Evolutionary conservation across 2,888 invertebrate species (phyloP).

Genomic region (Seladonia tumulorum): DNA sequence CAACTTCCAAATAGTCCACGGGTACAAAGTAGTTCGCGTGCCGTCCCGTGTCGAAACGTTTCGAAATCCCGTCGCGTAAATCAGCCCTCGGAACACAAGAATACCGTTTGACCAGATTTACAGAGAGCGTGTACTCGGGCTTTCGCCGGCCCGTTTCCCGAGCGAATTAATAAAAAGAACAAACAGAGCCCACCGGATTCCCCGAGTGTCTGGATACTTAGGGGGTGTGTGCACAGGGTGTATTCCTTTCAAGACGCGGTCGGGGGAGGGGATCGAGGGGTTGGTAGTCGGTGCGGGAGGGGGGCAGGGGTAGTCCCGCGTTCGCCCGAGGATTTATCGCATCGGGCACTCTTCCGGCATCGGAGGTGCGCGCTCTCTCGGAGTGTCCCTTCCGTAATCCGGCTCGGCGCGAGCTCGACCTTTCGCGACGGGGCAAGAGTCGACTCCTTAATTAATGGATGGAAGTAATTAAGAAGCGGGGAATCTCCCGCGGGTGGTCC

Average conservation of each 20-base stretch:
- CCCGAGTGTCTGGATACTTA: not conserved
- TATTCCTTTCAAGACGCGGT: conserved; percentile 3
- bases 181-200: not conserved
- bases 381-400: not conserved
- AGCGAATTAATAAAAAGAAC: conserved; percentile 4
- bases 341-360: conserved; percentile 17
- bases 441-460: conserved; percentile 72
- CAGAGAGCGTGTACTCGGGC: not conserved
- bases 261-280: not conserved
- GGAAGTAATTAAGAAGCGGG: conserved; percentile 69
- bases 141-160: not conserved
- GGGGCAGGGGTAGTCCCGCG: not conserved
- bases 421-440: conserved; percentile 35
- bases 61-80: not conserved
- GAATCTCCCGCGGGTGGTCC: conserved; percentile 45
- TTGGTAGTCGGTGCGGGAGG: not conserved
- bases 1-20: no score
- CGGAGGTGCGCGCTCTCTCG: not conserved
- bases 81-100: not conserved
- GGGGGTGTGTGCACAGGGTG: not conserved
- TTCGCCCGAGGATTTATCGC: conserved; percentile 20
- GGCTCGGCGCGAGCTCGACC: conserved; percentile 5
- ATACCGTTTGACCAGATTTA: not conserved
- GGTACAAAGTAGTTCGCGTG: no score
- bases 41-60: not conserved